These are phyloP conservation scores for Phlogophora meticulosa DNA, from an alignment of 2,888 invertebrate species.

Conservation along the genomic window DNA sequence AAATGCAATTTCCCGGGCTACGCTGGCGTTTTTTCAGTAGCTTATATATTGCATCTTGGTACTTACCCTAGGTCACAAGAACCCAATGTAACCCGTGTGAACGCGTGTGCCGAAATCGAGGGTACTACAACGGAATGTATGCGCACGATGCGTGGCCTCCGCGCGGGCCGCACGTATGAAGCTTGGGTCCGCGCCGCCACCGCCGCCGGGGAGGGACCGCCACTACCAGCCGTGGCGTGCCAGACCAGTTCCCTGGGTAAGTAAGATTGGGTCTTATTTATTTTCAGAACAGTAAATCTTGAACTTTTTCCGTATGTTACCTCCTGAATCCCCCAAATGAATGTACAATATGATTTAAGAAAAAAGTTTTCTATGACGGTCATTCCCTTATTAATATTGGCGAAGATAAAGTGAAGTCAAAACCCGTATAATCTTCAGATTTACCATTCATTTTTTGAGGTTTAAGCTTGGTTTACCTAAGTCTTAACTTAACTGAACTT, in stretches of 20 bases:
- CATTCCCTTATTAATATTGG: too few relatives aligned
- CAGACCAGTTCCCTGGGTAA: constrained; percentile 87
- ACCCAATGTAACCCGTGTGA: constrained; percentile 83
- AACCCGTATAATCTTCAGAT: too few relatives aligned
- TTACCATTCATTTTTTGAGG: too few relatives aligned
- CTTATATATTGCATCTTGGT: too few relatives aligned
- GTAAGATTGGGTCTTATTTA: constrained; percentile 25
- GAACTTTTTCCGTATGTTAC: background rate
- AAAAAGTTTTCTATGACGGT: too few relatives aligned
- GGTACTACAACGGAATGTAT: constrained; percentile 85
- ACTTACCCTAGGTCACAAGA: constrained; percentile 80
- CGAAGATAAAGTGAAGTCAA: too few relatives aligned
- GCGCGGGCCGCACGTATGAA: constrained; percentile 94
- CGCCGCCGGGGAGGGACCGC: constrained; percentile 93
- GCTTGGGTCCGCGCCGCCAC: constrained; percentile 97
- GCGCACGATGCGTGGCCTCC: constrained; percentile 92
- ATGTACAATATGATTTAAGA: too few relatives aligned
- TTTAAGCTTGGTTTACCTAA: too few relatives aligned
- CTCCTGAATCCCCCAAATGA: too few relatives aligned
- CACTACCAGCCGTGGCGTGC: constrained; percentile 85
- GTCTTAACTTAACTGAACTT: too few relatives aligned
- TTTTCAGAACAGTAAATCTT: background rate
- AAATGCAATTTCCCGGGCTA: too few relatives aligned
- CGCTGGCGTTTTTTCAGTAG: too few relatives aligned
- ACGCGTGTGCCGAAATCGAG: constrained; percentile 83